Conservation (phyloP, 2,888 invertebrate genomes). For the Nomada ferruginata region DNA sequence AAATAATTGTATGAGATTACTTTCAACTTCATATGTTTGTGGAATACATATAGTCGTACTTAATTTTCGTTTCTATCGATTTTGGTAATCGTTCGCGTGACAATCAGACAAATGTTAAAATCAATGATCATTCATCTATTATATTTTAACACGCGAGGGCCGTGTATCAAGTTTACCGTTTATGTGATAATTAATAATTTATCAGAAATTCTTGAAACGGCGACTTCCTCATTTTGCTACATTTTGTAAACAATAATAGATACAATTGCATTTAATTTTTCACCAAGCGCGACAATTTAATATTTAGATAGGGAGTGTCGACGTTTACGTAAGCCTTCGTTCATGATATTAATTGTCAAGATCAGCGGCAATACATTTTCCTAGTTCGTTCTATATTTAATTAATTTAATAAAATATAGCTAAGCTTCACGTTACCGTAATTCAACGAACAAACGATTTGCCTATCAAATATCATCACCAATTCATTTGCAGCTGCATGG, state of each 20-base stretch:
- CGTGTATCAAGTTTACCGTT: conserved; percentile 2
- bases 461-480: neutral
- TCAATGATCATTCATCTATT: neutral
- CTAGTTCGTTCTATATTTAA: too few species aligned
- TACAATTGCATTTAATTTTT: neutral
- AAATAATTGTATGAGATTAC: neutral
- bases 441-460: conserved; percentile 1
- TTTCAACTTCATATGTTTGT: too few species aligned
- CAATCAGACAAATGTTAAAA: neutral
- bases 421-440: neutral
- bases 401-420: neutral
- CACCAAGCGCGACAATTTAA: neutral
- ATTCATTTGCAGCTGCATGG: neutral
- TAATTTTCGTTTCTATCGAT: neutral
- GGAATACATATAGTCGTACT: too few species aligned
- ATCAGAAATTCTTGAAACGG: neutral
- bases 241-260: neutral
- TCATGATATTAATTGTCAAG: neutral
- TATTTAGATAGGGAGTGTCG: neutral
- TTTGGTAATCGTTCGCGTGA: neutral
- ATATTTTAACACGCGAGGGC: neutral
- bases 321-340: conserved; percentile 1
- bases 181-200: neutral
- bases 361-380: neutral
- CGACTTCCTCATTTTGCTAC: neutral